phyloP scores from a whole-genome alignment of 1,140 invertebrate genomes.

The Papilio glaucus region DNA sequence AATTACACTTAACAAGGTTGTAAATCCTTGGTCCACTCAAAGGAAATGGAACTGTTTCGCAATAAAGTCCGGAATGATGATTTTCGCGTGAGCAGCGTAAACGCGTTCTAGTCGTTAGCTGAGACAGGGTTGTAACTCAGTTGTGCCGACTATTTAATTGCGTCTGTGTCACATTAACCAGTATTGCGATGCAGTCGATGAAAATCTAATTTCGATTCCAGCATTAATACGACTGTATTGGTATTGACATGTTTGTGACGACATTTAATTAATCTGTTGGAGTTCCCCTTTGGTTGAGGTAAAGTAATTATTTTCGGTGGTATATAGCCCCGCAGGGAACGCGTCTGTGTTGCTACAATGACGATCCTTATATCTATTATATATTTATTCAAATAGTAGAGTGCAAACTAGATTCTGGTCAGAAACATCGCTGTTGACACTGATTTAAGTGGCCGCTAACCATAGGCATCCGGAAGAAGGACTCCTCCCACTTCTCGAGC shows the following conservation, averaged over 20 bases:
- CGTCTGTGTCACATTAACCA: constrained; percentile 9
- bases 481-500: no score
- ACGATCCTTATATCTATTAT: neutral
- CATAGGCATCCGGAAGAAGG: no score
- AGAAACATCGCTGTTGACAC: no score
- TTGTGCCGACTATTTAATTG: constrained; percentile 11
- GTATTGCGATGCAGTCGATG: constrained; percentile 29
- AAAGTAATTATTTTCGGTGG: neutral
- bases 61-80: constrained; percentile 27
- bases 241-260: constrained; percentile 18
- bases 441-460: no score
- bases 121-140: constrained; percentile 19
- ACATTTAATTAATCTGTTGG: constrained; percentile 16
- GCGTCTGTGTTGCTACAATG: neutral
- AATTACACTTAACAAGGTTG: constrained; percentile 36
- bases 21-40: constrained; percentile 32
- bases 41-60: constrained; percentile 35
- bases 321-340: neutral
- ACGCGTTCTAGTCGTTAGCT: neutral
- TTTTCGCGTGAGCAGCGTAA: constrained; percentile 31
- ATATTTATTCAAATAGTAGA: no score
- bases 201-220: constrained; percentile 31
- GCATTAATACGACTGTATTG: constrained; percentile 14
- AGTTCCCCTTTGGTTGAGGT: constrained; percentile 8
- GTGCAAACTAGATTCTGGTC: no score